A percentile compares a stretch with the other conserved stretches of the same genome.
These are phyloP conservation scores for Pandemis cinnamomeana DNA, from an alignment of 2,888 invertebrate species.

Conservation along the genomic window DNA sequence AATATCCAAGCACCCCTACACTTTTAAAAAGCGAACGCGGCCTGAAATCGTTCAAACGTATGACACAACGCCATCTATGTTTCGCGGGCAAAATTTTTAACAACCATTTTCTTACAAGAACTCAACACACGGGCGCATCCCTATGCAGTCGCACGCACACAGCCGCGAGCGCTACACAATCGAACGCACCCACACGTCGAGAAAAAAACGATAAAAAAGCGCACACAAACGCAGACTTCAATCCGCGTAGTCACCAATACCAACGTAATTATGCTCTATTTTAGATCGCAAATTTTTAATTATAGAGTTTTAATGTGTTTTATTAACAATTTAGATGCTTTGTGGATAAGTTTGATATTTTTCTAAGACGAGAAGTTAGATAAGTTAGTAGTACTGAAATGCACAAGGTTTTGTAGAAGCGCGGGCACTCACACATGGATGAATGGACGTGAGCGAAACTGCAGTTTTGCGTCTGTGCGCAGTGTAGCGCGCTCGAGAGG, in stretches of 20 bases:
- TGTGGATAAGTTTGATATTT: conserved; percentile 54
- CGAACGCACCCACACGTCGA: conserved; percentile 81
- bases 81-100: conserved; percentile 80
- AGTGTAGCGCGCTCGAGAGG: conserved; percentile 56
- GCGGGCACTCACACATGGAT: conserved; percentile 68
- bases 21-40: conserved; percentile 44
- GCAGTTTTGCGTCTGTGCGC: conserved; percentile 71
- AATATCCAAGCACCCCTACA: background rate
- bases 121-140: conserved; percentile 61
- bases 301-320: conserved; percentile 32
- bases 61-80: conserved; percentile 81
- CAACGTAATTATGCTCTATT: conserved; percentile 52
- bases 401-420: conserved; percentile 76
- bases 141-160: conserved; percentile 60
- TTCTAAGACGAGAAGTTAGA: conserved; percentile 67
- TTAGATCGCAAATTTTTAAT: conserved; percentile 48
- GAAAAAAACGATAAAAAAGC: conserved; percentile 83
- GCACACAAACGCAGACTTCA: conserved; percentile 66
- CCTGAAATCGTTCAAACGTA: conserved; percentile 62
- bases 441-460: conserved; percentile 62
- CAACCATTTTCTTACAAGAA: conserved; percentile 84
- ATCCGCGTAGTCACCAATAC: conserved; percentile 48
- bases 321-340: conserved; percentile 44
- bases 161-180: conserved; percentile 64
- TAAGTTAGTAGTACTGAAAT: conserved; percentile 76